Conservation (phyloP, 1,140 invertebrate genomes). For the Aphelenchoides fujianensis region DNA sequence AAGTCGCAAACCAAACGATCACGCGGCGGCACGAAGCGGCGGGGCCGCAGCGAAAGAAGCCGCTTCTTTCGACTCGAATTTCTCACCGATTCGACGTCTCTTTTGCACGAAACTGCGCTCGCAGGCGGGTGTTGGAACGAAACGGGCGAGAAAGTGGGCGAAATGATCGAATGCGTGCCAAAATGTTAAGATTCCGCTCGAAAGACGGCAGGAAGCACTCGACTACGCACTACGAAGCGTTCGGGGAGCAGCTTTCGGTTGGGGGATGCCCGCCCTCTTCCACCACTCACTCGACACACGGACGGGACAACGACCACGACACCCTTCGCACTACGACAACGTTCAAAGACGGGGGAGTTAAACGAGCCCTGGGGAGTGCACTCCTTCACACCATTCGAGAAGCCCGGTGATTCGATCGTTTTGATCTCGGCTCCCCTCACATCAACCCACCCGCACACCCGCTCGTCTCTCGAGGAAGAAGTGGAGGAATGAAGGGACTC, state of each 20-base stretch:
- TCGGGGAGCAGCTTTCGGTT: constrained; percentile 1
- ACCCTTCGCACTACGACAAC: no score
- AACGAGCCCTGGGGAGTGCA: no score
- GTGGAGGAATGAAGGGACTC: constrained; percentile 33
- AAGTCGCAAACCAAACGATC: constrained; percentile 20
- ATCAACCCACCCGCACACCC: no score
- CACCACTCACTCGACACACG: background rate
- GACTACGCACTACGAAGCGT: background rate
- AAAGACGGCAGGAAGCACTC: background rate
- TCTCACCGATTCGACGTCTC: no score
- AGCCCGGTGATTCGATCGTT: constrained; percentile 22
- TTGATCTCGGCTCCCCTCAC: no score
- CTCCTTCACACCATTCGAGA: constrained; percentile 11
- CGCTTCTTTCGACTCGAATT: no score
- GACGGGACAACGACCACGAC: constrained; percentile 18
- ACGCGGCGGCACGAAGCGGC: background rate
- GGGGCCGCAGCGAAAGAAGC: background rate
- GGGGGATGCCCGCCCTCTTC: background rate
- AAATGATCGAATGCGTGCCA: background rate
- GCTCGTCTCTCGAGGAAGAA: constrained; percentile 4
- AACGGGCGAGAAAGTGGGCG: background rate
- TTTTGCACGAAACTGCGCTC: background rate
- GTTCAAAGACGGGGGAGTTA: no score
- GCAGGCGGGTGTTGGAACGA: background rate
- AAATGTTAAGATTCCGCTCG: background rate